phyloP scores from a whole-genome alignment of 2,888 invertebrate genomes.

The Clunio marinus region DNA sequence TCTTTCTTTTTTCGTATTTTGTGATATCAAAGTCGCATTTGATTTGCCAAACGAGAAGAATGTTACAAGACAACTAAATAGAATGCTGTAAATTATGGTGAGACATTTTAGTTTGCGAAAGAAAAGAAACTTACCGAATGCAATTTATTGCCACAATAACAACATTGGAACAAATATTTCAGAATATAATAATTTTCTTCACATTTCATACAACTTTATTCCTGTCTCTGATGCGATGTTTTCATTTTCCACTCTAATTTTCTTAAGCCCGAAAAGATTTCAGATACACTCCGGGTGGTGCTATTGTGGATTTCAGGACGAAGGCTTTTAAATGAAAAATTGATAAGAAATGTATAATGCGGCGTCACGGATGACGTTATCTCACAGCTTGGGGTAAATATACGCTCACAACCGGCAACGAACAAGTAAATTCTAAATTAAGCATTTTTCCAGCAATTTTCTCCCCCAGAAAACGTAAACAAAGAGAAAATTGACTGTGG shows the following conservation, averaged over 20 bases:
- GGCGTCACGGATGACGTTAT: conserved; percentile 41
- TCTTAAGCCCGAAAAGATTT: not conserved
- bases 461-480: not conserved
- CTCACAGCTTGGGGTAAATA: conserved; percentile 40
- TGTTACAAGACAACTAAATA: no score
- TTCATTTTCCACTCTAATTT: not conserved
- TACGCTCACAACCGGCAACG: conserved; percentile 4
- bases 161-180: no score
- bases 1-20: not conserved
- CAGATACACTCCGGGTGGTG: not conserved
- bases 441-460: conserved; percentile 14
- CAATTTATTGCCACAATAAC: conserved; percentile 4
- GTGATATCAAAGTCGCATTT: not conserved
- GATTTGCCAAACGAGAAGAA: not conserved
- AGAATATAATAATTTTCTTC: no score
- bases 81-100: conserved; percentile 3
- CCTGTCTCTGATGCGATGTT: no score
- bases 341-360: conserved; percentile 36
- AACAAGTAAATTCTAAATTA: conserved; percentile 1
- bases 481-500: not conserved
- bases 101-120: not conserved
- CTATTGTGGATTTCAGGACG: not conserved
- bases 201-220: no score
- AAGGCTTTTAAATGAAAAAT: conserved; percentile 34
- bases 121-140: not conserved